Evolutionary conservation across 2,888 invertebrate genomes (phyloP), one percentile per base, ranked within the genome.

Genomic region (Selenia dentaria): DNA sequence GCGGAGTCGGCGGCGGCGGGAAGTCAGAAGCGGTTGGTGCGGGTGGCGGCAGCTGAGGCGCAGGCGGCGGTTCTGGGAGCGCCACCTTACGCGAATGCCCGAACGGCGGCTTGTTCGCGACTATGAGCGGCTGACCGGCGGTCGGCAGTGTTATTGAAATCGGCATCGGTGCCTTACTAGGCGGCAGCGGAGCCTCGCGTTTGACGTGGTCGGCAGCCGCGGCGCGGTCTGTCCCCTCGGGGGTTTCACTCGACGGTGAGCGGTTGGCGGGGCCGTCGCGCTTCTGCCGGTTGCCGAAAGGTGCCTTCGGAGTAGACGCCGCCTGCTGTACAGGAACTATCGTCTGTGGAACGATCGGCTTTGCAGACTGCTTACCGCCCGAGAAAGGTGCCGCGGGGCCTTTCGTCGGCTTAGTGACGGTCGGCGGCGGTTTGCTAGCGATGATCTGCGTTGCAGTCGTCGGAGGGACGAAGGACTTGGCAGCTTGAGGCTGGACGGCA

Each of bases 21-120:
- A 92, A 88, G 77, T 92, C 77, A 13, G 92, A 91, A 10, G 92
- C 89, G 1, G 91, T 87, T 0, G 91, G 80, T 20, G 83, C 85
- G 11, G 88, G 87, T 2, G 91, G 90, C 0, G 85, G 84, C 3
- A 87, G 82, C 51, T 83, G 85, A 1, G 90, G 82, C 1, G 58
- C 77, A 0, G 87, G 80, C 1, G 77, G 70, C 0, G 81, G 83
- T 40, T 81, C 83, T 0, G 85, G 79, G 0, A 69, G 69, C 0
- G 69, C 62, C 0, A 79, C 67, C 36, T 89, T 87, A 3, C 91
- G 72, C 0, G 87, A 83, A 55, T 89, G 90, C 0, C 82, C 82
- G 64, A 91, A 91, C 0, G 91, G 90, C 0, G 86, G 81, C 50
- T 91, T 89, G 64, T 86, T 87, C 0, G 79, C 80, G 24, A 92